Percentiles rank a stretch among this genome's conserved stretches.
Conservation (phyloP, 92 coral and sea anemone species). For the Ricordea florida region DNA sequence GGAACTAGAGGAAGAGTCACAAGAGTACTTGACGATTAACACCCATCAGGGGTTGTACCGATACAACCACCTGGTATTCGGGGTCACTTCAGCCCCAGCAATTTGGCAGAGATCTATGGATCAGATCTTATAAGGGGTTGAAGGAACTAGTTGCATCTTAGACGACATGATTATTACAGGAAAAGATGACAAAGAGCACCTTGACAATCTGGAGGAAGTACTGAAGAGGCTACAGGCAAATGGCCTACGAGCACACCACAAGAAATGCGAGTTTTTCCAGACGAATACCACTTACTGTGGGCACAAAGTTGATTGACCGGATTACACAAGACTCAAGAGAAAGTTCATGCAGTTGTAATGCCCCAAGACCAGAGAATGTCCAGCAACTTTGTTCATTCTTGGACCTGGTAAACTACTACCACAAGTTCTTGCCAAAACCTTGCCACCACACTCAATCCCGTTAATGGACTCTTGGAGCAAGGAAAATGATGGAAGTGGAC, state of each 20-base stretch:
- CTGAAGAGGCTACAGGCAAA: slow-evolving; percentile 39
- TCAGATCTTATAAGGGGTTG: slow-evolving; percentile 52
- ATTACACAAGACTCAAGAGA: slow-evolving; percentile 50
- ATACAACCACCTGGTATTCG: slow-evolving; percentile 59
- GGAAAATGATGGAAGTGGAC: slow-evolving; percentile 48
- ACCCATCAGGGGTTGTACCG: slow-evolving; percentile 61
- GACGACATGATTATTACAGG: slow-evolving; percentile 54
- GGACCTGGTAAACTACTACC: slow-evolving; percentile 53
- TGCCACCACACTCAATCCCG: not conserved
- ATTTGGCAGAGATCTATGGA: slow-evolving; percentile 66
- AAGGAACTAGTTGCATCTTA: slow-evolving; percentile 50
- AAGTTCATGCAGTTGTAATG: slow-evolving; percentile 35
- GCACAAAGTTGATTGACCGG: slow-evolving; percentile 33
- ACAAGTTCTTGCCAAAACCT: slow-evolving; percentile 56
- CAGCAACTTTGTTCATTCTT: slow-evolving; percentile 54
- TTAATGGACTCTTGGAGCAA: slow-evolving; percentile 8
- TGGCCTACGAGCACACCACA: slow-evolving; percentile 51
- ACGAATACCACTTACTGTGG: slow-evolving; percentile 42
- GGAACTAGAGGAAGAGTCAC: slow-evolving; percentile 59
- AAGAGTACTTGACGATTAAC: slow-evolving; percentile 50
- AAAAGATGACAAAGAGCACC: slow-evolving; percentile 47
- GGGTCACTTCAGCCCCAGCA: slow-evolving; percentile 60
- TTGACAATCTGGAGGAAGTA: slow-evolving; percentile 30
- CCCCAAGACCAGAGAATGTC: slow-evolving; percentile 38
- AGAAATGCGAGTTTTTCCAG: slow-evolving; percentile 53